These are phyloP conservation scores for Ectropis crepuscularia DNA, from an alignment of 2,888 invertebrate genomes.

Conservation along the genomic window DNA sequence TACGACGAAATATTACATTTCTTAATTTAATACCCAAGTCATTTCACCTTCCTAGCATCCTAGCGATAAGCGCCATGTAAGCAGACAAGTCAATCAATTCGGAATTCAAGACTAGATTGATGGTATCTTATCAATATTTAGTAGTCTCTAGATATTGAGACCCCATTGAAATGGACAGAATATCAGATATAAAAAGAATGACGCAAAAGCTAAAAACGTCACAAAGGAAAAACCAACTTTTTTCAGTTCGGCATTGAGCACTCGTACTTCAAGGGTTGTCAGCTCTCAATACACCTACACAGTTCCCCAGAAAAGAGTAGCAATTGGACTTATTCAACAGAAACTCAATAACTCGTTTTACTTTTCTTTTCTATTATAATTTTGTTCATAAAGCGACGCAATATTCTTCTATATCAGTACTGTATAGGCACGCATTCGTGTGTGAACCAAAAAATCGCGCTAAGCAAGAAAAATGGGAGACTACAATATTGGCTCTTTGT, in stretches of 20 bases:
- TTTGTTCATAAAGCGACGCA: slow-evolving; percentile 30
- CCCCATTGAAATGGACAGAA: not conserved
- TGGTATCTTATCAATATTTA: too few species aligned
- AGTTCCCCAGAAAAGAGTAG: slow-evolving; percentile 9
- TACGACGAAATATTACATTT: too few species aligned
- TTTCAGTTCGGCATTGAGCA: not conserved
- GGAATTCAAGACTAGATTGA: too few species aligned
- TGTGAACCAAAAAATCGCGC: slow-evolving; percentile 49
- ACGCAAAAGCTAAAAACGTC: slow-evolving; percentile 3
- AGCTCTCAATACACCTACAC: slow-evolving; percentile 10
- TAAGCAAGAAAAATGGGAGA: slow-evolving; percentile 54
- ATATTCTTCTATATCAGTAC: slow-evolving; percentile 38
- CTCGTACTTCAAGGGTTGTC: slow-evolving; percentile 6
- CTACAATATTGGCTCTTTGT: slow-evolving; percentile 51
- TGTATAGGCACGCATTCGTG: slow-evolving; percentile 45
- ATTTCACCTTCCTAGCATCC: too few species aligned
- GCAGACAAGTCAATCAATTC: too few species aligned
- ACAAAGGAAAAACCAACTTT: slow-evolving; percentile 1
- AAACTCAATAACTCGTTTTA: slow-evolving; percentile 32
- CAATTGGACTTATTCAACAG: slow-evolving; percentile 23
- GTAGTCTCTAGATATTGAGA: too few species aligned
- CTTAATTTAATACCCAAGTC: too few species aligned
- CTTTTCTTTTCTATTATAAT: slow-evolving; percentile 26
- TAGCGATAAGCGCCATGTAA: too few species aligned
- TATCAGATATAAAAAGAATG: not conserved